These are phyloP conservation scores for Origma solitaria DNA, from an alignment of 2,113 vertebrate genomes.

Conservation along the genomic window DNA sequence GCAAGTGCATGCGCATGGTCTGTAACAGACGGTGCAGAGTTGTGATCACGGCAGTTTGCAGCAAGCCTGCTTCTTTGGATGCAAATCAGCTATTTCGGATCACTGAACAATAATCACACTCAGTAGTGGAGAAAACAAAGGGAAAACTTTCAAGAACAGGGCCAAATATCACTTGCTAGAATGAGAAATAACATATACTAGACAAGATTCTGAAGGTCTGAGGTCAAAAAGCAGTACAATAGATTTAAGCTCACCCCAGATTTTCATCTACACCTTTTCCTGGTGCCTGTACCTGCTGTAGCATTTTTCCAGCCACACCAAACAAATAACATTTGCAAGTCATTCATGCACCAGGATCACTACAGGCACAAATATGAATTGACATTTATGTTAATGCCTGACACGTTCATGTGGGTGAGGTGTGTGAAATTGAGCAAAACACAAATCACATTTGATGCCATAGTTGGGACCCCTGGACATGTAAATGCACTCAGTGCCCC, in stretches of 20 bases:
- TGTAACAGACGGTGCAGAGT: background rate
- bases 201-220: background rate
- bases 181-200: background rate
- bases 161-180: background rate
- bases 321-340: background rate
- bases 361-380: background rate
- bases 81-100: background rate
- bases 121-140: background rate
- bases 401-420: background rate
- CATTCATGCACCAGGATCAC: background rate
- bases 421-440: background rate
- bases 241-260: background rate
- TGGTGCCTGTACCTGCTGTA: background rate
- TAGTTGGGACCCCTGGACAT: background rate
- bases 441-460: background rate
- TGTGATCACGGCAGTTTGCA: background rate
- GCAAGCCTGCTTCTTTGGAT: background rate
- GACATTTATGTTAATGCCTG: background rate
- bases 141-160: background rate
- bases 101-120: background rate
- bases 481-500: background rate
- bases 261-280: background rate
- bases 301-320: background rate
- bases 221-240: accelerated
- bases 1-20: background rate